Base-by-base conservation (phyloP, 2,113 vertebrate genomes). In the Alethe castanea region DNA sequence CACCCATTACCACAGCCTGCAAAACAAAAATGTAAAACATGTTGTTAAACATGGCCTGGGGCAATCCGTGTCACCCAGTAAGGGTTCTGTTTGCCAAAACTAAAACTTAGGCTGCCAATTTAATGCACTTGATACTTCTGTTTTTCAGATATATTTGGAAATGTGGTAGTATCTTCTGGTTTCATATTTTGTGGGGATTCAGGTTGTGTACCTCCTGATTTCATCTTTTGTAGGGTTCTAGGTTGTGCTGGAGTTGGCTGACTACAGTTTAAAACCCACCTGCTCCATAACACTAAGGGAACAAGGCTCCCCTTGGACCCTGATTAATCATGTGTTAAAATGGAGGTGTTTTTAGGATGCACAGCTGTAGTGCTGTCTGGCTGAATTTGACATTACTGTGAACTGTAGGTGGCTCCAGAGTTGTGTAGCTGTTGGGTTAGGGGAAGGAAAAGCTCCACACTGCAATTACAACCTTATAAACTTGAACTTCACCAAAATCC, bases 291-390 rank as follows among this genome's bases (percentile, higher is more conserved):
- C 8, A 18, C 38, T 14, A 24, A 35, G 28, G 35, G 29, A 48
- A 24, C 0, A 2, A 66, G 33, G 12, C 3, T 85, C 1, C 16
- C 5, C 15, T 8, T 24, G 29, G 12, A 38, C 16, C 2, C 4
- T 42, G 14, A 9, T 47, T 44, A 79, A 11, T 29, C 20, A 5
- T 33, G 6, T 33, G 16, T 85, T 54, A 59, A 57, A 76, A 42
- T 14, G 7, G 18, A 74, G 11, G 8, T 31, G 29, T 26, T 35
- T 35, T 62, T 31, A 62, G 54, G 40, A 28, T 36, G 26, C n/a
- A 13, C n/a, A 36, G 38, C 35, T 11, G 12, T 12, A 67, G 25
- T 74, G 5, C 22, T 84, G 25, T 52, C 48, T 77, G 48, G 38
- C 14, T 60, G 57, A 76, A 69, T 12, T 5, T 80, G 22, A 20